phyloP scores from a whole-genome alignment of 1,140 invertebrate genomes.

The Zaprionus nigranus region DNA sequence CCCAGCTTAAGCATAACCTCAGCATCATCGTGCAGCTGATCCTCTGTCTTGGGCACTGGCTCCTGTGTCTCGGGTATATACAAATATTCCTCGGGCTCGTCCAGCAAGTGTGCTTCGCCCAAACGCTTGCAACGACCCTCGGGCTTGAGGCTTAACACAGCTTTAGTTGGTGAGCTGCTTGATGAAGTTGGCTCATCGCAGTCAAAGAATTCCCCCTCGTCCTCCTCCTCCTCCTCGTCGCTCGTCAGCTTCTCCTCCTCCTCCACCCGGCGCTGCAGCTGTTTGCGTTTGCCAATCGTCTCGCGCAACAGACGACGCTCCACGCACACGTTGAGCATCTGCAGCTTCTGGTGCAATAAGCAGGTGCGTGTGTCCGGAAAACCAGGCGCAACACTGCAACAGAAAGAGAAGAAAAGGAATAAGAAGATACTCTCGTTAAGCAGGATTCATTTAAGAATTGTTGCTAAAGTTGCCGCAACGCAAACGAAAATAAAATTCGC shows the following conservation, averaged over 20 bases:
- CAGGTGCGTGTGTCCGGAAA: slow-evolving; percentile 94
- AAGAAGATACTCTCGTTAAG: slow-evolving; percentile 20
- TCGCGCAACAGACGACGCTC: slow-evolving; percentile 89
- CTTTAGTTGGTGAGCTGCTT: slow-evolving; percentile 85
- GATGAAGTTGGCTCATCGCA: slow-evolving; percentile 86
- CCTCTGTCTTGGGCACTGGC: slow-evolving; percentile 98
- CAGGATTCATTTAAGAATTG: slow-evolving; percentile 11
- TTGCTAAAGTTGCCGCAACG: neutral
- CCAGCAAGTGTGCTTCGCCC: slow-evolving; percentile 88
- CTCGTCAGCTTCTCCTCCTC: slow-evolving; percentile 22
- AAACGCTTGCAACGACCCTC: slow-evolving; percentile 90
- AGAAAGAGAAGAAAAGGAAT: neutral
- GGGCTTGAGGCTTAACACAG: slow-evolving; percentile 87
- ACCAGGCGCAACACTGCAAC: slow-evolving; percentile 89
- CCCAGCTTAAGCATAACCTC: slow-evolving; percentile 95
- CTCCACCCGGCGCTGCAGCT: slow-evolving; percentile 24
- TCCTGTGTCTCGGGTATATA: slow-evolving; percentile 97
- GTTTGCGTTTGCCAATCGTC: slow-evolving; percentile 63
- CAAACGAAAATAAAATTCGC: slow-evolving; percentile 6
- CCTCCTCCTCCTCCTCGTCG: slow-evolving; percentile 88
- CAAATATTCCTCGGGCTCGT: slow-evolving; percentile 88
- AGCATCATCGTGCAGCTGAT: slow-evolving; percentile 96
- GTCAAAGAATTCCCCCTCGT: slow-evolving; percentile 96
- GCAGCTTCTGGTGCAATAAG: slow-evolving; percentile 97
- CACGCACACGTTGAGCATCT: slow-evolving; percentile 99